These are phyloP conservation scores for Bicyclus anynana DNA, from an alignment of 1,140 invertebrate species.

Conservation along the genomic window DNA sequence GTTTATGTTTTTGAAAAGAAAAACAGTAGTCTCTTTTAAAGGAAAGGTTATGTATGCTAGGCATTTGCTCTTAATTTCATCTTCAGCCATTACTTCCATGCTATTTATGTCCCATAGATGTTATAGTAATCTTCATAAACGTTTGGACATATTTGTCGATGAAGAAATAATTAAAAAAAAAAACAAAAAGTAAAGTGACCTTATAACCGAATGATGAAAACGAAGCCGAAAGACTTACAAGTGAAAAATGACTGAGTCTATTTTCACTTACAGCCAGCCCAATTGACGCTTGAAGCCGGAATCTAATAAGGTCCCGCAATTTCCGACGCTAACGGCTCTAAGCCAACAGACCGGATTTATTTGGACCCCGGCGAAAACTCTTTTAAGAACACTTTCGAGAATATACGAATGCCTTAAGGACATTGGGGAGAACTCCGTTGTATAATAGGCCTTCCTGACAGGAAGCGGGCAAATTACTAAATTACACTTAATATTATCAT, in stretches of 20 bases:
- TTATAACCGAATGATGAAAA: not conserved
- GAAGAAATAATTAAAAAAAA: not conserved
- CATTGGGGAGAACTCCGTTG: constrained; percentile 19
- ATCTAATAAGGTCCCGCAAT: constrained; percentile 61
- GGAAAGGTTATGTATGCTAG: too few species aligned
- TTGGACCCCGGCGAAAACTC: constrained; percentile 44
- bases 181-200: not conserved
- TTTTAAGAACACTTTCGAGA: constrained; percentile 43
- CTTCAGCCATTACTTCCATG: too few species aligned
- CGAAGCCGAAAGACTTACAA: constrained; percentile 18
- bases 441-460: constrained; percentile 26
- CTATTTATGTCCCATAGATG: too few species aligned
- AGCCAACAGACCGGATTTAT: constrained; percentile 53
- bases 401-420: constrained; percentile 31
- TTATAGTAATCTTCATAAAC: too few species aligned
- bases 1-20: too few species aligned
- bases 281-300: constrained; percentile 50
- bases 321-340: constrained; percentile 47
- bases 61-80: too few species aligned
- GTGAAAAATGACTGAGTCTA: constrained; percentile 40
- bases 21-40: too few species aligned
- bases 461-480: not conserved
- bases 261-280: constrained; percentile 46
- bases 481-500: not conserved
- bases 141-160: too few species aligned